These are phyloP conservation scores for Oscheius sp. DNA, from an alignment of 2,888 invertebrate species.

Conservation along the genomic window DNA sequence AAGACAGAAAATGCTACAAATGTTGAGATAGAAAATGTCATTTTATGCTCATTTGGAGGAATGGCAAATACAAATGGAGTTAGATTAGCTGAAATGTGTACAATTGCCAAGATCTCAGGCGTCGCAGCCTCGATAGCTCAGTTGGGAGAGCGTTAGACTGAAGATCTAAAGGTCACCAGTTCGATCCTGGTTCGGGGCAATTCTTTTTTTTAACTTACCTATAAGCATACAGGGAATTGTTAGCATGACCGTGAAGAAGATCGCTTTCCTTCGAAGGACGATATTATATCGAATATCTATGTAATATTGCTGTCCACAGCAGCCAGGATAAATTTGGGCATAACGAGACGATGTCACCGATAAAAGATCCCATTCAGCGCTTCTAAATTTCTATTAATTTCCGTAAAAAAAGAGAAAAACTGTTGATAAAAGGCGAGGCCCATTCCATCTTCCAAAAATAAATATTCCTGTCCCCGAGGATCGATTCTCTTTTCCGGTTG, in stretches of 20 bases:
- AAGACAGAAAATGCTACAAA: constrained; percentile 98
- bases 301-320: constrained; percentile 64
- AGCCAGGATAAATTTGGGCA: constrained; percentile 63
- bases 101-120: neutral
- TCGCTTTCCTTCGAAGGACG: constrained; percentile 57
- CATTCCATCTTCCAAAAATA: constrained; percentile 58
- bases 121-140: constrained; percentile 50
- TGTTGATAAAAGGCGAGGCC: constrained; percentile 61
- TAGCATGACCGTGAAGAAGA: constrained; percentile 64
- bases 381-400: constrained; percentile 46
- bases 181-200: constrained; percentile 66
- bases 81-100: constrained; percentile 47
- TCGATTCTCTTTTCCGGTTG: constrained; percentile 41
- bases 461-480: constrained; percentile 50
- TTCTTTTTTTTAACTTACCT: constrained; percentile 39
- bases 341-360: constrained; percentile 60
- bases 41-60: constrained; percentile 84
- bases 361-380: constrained; percentile 67
- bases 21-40: constrained; percentile 90
- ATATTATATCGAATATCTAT: constrained; percentile 59
- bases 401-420: constrained; percentile 37
- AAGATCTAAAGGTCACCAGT: constrained; percentile 69
- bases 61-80: constrained; percentile 61
- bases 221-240: constrained; percentile 70
- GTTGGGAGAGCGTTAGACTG: constrained; percentile 71